A percentile compares a stretch with the other conserved stretches of the same genome.
Conservation (phyloP, 2,113 vertebrate genomes). For the Chaetodon auriga region DNA sequence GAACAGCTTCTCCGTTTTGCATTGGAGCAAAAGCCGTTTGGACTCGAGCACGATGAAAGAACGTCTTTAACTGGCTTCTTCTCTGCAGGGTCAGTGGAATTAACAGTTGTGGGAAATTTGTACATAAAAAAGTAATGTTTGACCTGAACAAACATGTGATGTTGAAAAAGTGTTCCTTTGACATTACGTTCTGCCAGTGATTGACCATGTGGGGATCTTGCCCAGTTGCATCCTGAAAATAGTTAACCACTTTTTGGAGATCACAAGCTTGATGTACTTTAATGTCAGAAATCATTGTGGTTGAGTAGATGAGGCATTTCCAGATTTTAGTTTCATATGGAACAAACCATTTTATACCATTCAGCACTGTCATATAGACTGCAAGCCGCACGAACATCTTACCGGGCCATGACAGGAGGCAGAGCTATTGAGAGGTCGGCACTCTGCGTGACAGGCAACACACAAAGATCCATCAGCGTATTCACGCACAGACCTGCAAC, state of each 20-base stretch:
- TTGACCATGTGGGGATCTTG: background rate
- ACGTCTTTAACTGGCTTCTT: too few species aligned
- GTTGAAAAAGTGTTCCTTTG: background rate
- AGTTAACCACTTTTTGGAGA: background rate
- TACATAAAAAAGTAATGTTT: background rate
- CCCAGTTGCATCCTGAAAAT: background rate
- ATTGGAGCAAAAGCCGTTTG: too few species aligned
- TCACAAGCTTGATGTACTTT: background rate
- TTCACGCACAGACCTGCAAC: slow-evolving; percentile 86
- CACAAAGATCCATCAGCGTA: slow-evolving; percentile 86
- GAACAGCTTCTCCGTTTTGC: too few species aligned
- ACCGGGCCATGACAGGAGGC: slow-evolving; percentile 91
- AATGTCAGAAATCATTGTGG: background rate
- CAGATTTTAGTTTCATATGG: background rate
- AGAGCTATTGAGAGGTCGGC: slow-evolving; percentile 90
- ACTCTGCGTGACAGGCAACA: slow-evolving; percentile 90
- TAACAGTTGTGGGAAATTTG: background rate
- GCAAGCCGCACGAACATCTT: slow-evolving; percentile 56
- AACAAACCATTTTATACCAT: background rate
- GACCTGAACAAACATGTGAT: background rate
- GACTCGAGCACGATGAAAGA: too few species aligned
- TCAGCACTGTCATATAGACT: background rate
- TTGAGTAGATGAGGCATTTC: background rate
- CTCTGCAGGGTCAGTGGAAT: background rate
- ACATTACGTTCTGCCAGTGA: background rate